Evolutionary conservation across 2,113 vertebrate genomes (phyloP).

Genomic region (zebrafish (Danio rerio)): DNA sequence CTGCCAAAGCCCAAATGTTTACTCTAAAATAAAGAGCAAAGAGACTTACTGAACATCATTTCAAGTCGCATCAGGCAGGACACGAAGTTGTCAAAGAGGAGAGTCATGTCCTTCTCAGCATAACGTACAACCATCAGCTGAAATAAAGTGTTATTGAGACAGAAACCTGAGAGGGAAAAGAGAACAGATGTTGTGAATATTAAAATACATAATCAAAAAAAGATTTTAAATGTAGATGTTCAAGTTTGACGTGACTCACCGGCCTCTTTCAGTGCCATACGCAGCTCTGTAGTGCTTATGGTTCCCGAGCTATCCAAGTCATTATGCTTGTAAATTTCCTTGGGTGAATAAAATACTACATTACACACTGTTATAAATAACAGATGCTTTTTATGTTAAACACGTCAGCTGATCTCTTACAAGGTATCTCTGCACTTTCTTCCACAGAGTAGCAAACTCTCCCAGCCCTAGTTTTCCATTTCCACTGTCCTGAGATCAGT

Average conservation of each 20-base stretch:
- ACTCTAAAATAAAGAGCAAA: background rate
- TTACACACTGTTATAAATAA: background rate
- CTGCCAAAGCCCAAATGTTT: background rate
- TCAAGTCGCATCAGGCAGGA: constrained; percentile 86
- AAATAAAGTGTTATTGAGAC: constrained; percentile 81
- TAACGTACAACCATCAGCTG: constrained; percentile 80
- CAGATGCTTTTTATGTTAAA: background rate
- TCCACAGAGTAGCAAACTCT: constrained; percentile 87
- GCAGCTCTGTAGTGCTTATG: constrained; percentile 72
- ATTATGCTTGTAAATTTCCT: constrained; percentile 67
- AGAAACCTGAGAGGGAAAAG: constrained; percentile 78
- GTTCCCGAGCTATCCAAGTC: constrained; percentile 68
- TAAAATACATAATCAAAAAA: background rate
- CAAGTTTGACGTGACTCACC: constrained; percentile 52
- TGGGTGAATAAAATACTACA: background rate
- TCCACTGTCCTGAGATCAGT: constrained; percentile 73
- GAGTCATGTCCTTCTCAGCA: constrained; percentile 71
- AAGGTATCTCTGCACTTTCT: constrained; percentile 89
- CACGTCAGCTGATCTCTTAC: constrained; percentile 67
- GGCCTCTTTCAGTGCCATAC: constrained; percentile 64
- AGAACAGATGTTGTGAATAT: background rate
- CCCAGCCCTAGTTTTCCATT: constrained; percentile 79
- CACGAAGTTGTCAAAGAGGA: constrained; percentile 87
- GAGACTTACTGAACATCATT: constrained; percentile 86
- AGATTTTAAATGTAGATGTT: background rate